Percentiles rank a stretch among this genome's conserved stretches.
phyloP scores from a whole-genome alignment of 2,113 vertebrate genomes.

The Pseudolaguvia tuberculata region DNA sequence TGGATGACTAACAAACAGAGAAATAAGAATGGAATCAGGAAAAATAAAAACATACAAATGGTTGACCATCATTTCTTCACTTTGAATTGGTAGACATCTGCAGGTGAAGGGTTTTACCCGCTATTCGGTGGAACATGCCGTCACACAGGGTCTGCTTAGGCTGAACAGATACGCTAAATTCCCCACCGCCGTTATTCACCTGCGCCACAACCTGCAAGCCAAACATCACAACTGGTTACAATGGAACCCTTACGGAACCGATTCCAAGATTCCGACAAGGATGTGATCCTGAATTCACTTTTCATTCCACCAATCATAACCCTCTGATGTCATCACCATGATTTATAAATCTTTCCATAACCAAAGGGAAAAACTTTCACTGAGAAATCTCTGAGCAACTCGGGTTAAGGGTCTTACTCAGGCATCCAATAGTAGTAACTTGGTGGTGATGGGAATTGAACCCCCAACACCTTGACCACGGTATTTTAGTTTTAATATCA shows the following conservation, averaged over 20 bases:
- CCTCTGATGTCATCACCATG: no score
- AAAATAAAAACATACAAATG: not conserved
- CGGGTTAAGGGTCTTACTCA: no score
- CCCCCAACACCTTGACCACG: no score
- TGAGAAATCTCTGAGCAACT: no score
- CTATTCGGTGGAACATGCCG: slow-evolving; percentile 83
- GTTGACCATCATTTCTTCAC: not conserved
- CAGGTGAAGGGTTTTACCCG: slow-evolving; percentile 68
- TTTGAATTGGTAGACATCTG: no score
- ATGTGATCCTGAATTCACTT: no score
- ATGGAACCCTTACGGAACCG: not conserved
- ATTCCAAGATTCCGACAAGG: not conserved
- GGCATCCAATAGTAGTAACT: no score
- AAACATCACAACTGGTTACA: not conserved
- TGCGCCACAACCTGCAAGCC: slow-evolving; percentile 74
- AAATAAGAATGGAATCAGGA: not conserved
- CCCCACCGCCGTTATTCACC: slow-evolving; percentile 72
- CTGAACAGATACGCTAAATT: slow-evolving; percentile 72
- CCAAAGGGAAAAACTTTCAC: no score
- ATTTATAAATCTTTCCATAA: no score
- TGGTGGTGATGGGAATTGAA: no score
- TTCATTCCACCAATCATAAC: no score
- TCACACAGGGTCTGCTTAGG: slow-evolving; percentile 76
- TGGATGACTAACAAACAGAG: slow-evolving; percentile 71
- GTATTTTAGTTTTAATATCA: no score